Conservation (phyloP, 2,113 vertebrate genomes). For the Azemiops feae region DNA sequence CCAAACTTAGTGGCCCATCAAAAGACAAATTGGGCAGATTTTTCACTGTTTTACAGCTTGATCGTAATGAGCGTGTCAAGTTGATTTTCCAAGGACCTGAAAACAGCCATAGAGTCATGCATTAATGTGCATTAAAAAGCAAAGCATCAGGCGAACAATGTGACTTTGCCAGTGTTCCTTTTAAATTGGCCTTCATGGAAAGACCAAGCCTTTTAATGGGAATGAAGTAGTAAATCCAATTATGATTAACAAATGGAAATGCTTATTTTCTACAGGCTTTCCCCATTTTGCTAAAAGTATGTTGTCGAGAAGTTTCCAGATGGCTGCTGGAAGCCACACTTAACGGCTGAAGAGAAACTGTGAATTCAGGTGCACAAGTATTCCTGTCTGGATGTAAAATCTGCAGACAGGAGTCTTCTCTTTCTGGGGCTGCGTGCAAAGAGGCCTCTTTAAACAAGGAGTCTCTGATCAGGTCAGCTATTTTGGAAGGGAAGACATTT, state of each 20-base stretch:
- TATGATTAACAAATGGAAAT: not conserved
- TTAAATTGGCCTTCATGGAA: not conserved
- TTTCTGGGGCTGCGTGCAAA: not conserved
- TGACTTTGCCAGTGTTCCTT: not conserved
- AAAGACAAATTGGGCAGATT: not conserved
- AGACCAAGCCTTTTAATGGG: not conserved
- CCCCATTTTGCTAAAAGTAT: not conserved
- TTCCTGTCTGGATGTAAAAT: not conserved
- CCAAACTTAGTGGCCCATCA: not conserved
- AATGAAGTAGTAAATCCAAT: not conserved
- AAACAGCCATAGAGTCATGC: not conserved
- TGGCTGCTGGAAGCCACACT: not conserved
- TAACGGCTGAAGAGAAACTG: not conserved
- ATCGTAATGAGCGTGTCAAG: not conserved
- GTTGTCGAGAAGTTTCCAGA: not conserved
- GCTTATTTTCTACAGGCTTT: not conserved
- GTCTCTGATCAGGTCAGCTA: not conserved
- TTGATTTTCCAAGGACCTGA: not conserved
- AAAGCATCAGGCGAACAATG: not conserved
- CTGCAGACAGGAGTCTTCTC: not conserved
- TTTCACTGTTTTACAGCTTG: not conserved
- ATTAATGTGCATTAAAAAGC: not conserved
- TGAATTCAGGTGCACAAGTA: not conserved
- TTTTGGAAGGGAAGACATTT: not conserved
- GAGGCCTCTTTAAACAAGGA: not conserved